A percentile compares a stretch with the other conserved stretches of the same genome.
Conservation (phyloP, 1,140 invertebrate species). For the Hyphantria cunea region DNA sequence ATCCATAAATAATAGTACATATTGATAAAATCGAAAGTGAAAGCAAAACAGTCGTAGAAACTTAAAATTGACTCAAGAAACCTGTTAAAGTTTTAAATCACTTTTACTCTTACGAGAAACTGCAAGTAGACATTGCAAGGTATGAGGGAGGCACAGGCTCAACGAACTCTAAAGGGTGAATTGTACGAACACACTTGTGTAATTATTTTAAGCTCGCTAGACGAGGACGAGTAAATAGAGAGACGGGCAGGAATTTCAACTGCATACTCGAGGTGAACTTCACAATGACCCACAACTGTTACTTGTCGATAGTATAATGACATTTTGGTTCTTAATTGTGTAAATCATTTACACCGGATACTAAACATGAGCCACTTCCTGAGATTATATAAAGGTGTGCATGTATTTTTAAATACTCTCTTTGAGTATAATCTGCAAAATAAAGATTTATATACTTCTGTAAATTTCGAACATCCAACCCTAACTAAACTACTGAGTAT, state of each 20-base stretch:
- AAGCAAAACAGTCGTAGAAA: conserved; percentile 40
- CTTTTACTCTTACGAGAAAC: conserved; percentile 52
- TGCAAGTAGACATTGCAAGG: conserved; percentile 42
- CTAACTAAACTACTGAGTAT: no score
- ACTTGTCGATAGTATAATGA: neutral
- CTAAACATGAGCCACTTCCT: no score
- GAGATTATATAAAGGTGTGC: no score
- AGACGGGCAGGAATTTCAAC: conserved; percentile 59
- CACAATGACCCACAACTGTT: conserved; percentile 14
- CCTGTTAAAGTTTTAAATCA: conserved; percentile 47
- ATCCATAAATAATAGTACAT: conserved; percentile 24
- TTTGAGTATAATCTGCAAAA: no score
- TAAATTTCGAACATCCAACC: no score
- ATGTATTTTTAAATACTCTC: no score
- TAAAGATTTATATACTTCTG: no score
- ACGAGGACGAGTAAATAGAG: conserved; percentile 60
- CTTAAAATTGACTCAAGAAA: conserved; percentile 43
- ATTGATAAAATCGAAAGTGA: conserved; percentile 48
- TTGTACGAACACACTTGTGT: conserved; percentile 63
- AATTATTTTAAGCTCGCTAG: conserved; percentile 77
- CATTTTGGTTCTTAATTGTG: no score
- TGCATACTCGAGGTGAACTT: conserved; percentile 43
- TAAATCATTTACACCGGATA: no score
- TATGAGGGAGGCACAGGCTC: conserved; percentile 35
- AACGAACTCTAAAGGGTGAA: conserved; percentile 57